These are phyloP conservation scores for Eueremaeus valkanovi DNA, from an alignment of 2,888 invertebrate genomes.

Conservation along the genomic window DNA sequence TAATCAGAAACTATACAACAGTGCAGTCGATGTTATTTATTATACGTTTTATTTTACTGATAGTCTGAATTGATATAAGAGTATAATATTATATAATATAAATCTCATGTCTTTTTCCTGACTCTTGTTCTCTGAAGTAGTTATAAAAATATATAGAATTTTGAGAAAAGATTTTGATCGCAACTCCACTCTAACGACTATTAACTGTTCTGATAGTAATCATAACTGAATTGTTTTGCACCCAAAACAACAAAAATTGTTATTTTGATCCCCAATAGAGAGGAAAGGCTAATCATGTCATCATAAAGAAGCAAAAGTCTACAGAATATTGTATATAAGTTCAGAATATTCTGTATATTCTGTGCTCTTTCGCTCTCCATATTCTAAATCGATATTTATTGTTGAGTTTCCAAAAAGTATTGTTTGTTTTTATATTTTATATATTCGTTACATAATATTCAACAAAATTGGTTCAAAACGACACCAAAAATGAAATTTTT, in stretches of 20 bases:
- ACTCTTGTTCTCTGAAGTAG: too few relatives aligned
- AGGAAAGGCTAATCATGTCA: background rate
- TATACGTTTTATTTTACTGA: too few relatives aligned
- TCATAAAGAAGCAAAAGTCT: background rate
- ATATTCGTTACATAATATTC: background rate
- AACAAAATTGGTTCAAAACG: conserved; percentile 2
- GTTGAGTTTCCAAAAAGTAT: conserved; percentile 1
- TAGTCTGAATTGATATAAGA: too few relatives aligned
- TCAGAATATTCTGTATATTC: too few relatives aligned
- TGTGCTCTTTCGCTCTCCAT: background rate
- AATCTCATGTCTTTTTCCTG: too few relatives aligned
- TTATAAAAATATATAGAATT: too few relatives aligned
- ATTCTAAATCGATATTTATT: conserved; percentile 2
- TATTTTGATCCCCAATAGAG: background rate
- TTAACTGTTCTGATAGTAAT: background rate
- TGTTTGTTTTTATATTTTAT: background rate
- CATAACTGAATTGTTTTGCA: background rate
- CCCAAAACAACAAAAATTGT: background rate
- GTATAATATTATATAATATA: too few relatives aligned
- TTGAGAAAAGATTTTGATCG: too few relatives aligned
- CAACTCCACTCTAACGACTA: too few relatives aligned
- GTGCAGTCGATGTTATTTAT: too few relatives aligned
- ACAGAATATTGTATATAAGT: too few relatives aligned
- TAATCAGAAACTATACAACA: too few relatives aligned
- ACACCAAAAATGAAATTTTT: conserved; percentile 6